Evolutionary conservation across 2,888 invertebrate genomes (phyloP).

Genomic region (Petrolisthes cinctipes): DNA sequence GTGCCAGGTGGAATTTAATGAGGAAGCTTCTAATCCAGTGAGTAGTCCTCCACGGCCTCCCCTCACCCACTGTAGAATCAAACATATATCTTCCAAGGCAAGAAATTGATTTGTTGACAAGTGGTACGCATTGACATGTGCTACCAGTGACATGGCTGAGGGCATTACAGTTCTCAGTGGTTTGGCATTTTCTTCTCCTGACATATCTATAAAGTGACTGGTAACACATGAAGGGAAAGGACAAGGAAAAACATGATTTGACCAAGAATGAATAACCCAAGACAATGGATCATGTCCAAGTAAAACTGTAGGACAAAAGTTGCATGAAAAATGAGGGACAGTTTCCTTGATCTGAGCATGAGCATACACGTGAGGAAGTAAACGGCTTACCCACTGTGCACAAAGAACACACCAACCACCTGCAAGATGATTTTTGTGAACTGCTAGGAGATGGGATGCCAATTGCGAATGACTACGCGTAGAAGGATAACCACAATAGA

Average conservation of each 20-base stretch:
- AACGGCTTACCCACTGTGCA: constrained; percentile 56
- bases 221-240: constrained; percentile 57
- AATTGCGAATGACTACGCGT: constrained; percentile 15
- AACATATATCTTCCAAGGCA: constrained; percentile 31
- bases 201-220: neutral
- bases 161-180: constrained; percentile 32
- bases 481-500: constrained; percentile 39
- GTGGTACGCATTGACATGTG: constrained; percentile 47
- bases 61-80: constrained; percentile 44
- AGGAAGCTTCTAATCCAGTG: constrained; percentile 31
- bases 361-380: constrained; percentile 38
- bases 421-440: constrained; percentile 44
- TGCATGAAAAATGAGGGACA: constrained; percentile 30
- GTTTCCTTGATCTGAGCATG: constrained; percentile 30
- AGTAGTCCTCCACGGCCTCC: constrained; percentile 47
- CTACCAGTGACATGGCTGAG: constrained; percentile 22
- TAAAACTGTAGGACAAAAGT: constrained; percentile 33
- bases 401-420: constrained; percentile 64
- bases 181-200: constrained; percentile 9
- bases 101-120: constrained; percentile 27
- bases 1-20: constrained; percentile 34
- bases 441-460: constrained; percentile 44
- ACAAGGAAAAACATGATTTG: constrained; percentile 55
- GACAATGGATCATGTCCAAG: constrained; percentile 33
- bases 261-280: constrained; percentile 49